Evolutionary conservation across 2,888 invertebrate species (phyloP), one percentile per base, ranked within the genome.

Genomic region (Drosophila infuscata): DNA sequence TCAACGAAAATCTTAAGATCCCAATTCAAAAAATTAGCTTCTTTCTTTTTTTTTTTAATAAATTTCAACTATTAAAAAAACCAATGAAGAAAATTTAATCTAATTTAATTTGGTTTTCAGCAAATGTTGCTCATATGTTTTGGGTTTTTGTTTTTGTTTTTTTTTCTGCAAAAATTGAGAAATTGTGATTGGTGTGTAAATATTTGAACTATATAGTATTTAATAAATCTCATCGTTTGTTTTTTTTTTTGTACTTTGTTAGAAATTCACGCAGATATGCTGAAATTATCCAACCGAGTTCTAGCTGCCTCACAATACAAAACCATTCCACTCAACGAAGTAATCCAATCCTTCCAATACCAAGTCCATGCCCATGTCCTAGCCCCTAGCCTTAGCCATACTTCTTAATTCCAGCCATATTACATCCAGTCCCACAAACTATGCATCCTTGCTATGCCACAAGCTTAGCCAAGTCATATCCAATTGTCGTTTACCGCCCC

Each of bases 191-290:
- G 36, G 38, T 72, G 63, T 77, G 58, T 85, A 80, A 80, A 83
- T 83, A 88, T 83, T 88, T 83, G 81, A 88, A 75, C 83, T 83
- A 83, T 74, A 74, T 79, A 78, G 56, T 71, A 57, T 59, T 25
- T 46, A 80, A 77, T 76, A 79, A 83, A 81, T 84, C 68, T 68
- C 69, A 71, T 78, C 46, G 46, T 46, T 56, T 36, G 53, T 52
- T 67, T 68, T 88, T 85, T 85, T 88, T 66, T 88, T 85, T 89
- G 89, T 86, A 89, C 89, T 89, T 84, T 87, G 89, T 82, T 86
- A 89, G 89, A 89, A 89, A 87, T 87, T 89, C 82, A 82, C 73
- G 84, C 89, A 85, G 84, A 86, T 89, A 86, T 86, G 87, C 89
- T 65, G 84, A 79, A 89, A 88, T 85, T 74, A 78, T 86, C 88